phyloP scores from a whole-genome alignment of 2,888 invertebrate species.

The Geophilus truncorum region DNA sequence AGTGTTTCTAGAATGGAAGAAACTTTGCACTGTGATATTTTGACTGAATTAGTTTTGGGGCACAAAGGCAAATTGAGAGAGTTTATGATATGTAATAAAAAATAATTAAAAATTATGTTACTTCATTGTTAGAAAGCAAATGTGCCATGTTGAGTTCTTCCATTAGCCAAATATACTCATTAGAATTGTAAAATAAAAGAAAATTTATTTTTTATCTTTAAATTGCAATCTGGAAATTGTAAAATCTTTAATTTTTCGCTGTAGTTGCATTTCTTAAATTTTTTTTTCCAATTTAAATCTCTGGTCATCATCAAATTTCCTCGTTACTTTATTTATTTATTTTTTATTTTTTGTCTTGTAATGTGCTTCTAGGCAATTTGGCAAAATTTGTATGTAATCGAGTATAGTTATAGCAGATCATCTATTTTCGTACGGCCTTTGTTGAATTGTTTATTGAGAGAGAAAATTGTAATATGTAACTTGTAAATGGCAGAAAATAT shows the following conservation, averaged over 20 bases:
- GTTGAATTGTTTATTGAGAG: constrained; percentile 23
- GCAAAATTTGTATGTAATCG: constrained; percentile 3
- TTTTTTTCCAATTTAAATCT: neutral
- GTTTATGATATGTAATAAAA: neutral
- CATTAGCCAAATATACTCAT: neutral
- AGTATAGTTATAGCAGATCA: constrained; percentile 20
- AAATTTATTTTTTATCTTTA: neutral
- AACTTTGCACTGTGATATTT: constrained; percentile 17
- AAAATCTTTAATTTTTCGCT: neutral
- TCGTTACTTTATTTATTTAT: too few relatives aligned
- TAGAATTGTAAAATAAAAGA: neutral
- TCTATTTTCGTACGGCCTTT: constrained; percentile 23
- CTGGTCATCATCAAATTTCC: neutral
- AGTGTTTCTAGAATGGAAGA: neutral
- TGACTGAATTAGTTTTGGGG: neutral
- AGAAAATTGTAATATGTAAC: neutral
- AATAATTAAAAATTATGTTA: neutral
- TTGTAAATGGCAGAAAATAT: neutral
- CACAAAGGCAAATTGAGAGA: neutral
- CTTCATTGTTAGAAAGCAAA: neutral
- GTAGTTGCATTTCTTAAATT: neutral
- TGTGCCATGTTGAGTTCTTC: constrained; percentile 13
- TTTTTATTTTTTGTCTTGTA: neutral
- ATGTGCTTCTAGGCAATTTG: neutral
- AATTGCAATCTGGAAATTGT: neutral